A percentile compares a stretch with the other conserved stretches of the same genome.
These are phyloP conservation scores for Salvelinus alpinus DNA, from an alignment of 2,113 vertebrate genomes.

Conservation along the genomic window DNA sequence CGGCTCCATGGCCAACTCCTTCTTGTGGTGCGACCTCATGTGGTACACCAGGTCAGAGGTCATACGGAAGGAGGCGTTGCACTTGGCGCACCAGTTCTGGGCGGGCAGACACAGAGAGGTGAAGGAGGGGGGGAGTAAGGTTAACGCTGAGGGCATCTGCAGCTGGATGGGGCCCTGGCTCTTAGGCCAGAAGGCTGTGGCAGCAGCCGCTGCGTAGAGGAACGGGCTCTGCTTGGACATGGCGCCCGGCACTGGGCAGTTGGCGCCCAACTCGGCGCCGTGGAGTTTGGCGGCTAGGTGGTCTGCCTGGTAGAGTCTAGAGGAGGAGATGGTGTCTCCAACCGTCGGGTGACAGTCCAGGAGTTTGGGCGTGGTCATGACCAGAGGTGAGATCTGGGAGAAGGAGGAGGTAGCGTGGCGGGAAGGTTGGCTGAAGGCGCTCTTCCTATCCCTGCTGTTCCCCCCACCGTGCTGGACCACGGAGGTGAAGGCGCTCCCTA, in stretches of 20 bases:
- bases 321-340: constrained; percentile 79
- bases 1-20: constrained; percentile 93
- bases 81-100: constrained; percentile 99
- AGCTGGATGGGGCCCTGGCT: constrained; percentile 86
- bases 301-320: constrained; percentile 85
- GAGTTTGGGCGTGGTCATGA: constrained; percentile 85
- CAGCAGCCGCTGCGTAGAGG: constrained; percentile 69
- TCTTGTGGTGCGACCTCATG: constrained; percentile 98
- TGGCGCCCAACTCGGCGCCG: constrained; percentile 77
- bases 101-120: constrained; percentile 94
- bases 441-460: constrained; percentile 85
- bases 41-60: constrained; percentile 98
- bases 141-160: constrained; percentile 91
- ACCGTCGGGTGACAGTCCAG: constrained; percentile 81
- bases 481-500: constrained; percentile 85
- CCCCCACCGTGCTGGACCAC: constrained; percentile 79
- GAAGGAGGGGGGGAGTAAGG: constrained; percentile 93
- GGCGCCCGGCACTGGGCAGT: constrained; percentile 74
- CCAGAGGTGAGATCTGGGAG: constrained; percentile 82
- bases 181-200: constrained; percentile 94
- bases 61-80: constrained; percentile 98
- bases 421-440: constrained; percentile 91
- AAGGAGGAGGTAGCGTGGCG: constrained; percentile 75
- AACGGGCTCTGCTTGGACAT: constrained; percentile 91
- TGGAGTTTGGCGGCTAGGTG: constrained; percentile 87